Base-by-base conservation (phyloP, 2,888 invertebrate genomes). In the Callyntrura guangdongensis region DNA sequence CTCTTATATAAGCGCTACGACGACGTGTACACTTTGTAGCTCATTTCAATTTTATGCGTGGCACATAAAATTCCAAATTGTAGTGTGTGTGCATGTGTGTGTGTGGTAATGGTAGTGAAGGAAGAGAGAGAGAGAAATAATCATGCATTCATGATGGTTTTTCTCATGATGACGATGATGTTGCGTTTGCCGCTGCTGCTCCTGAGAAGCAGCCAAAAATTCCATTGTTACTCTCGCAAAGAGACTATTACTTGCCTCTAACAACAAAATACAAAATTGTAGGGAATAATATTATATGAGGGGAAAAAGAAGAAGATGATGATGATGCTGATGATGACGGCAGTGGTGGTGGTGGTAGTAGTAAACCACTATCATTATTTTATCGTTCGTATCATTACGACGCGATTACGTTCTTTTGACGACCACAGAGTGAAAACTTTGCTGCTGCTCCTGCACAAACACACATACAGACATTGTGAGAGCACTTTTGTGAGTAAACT, bases 291-390 rank as follows among this genome's bases (percentile, higher is more conserved):
- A 56, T 82, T 64, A 45, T 61, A 61, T 56, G n/a, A n/a, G n/a
- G n/a, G n/a, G n/a, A n/a, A n/a, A 79, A 59, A 17, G 20, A 8
- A 1, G 12, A 11, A 17, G 17, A 79, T 79, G 79, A 25, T 81
- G 27, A n/a, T 81, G 17, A 20, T 61, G 36, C 20, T 53, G 49
- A 20, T 36, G 17, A 67, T 67, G 47, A 25, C 69, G 49, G 47
- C 69, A 27, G 69, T 47, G 22, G 83, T 47, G 14, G 81, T 64
- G 61, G 81, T 45, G 64, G 82, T 47, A 64, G 84, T 69, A 84
- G 84, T 84, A 84, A 84, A 79, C 86, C 79, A 86, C 79, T 77
- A 86, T 86, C 79, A 86, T 86, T 86, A 86, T 86, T 86, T 86
- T 86, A 86, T 86, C 77, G 79, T 79, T 67, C 56, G 49, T 86